phyloP scores from a whole-genome alignment of 2,113 vertebrate genomes.

The Athene noctua region DNA sequence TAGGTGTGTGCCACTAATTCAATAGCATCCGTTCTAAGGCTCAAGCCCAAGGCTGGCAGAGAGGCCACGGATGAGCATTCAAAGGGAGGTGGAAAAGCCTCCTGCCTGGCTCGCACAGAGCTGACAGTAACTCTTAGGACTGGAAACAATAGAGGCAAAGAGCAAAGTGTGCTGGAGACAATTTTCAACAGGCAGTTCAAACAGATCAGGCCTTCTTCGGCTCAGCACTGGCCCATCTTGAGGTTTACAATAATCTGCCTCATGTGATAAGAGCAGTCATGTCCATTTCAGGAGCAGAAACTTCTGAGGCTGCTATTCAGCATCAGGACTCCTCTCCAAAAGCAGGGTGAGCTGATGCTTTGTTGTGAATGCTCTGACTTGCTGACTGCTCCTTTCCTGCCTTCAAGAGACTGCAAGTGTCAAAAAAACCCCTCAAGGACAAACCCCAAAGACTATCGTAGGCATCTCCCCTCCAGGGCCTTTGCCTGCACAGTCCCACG shows the following conservation, averaged over 20 bases:
- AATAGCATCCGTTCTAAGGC: neutral
- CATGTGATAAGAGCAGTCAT: fast-evolving
- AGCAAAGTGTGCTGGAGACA: neutral
- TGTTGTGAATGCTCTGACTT: neutral
- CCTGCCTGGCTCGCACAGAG: neutral
- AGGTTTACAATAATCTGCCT: neutral
- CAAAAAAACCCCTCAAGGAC: neutral
- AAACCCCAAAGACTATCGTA: neutral
- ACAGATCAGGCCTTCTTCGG: neutral
- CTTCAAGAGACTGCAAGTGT: neutral
- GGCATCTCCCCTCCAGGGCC: neutral
- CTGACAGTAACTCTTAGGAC: neutral
- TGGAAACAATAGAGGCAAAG: neutral
- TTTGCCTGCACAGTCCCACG: neutral
- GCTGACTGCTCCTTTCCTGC: neutral
- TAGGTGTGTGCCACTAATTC: neutral
- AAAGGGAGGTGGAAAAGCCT: neutral
- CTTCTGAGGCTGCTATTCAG: neutral
- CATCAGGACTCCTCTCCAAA: neutral
- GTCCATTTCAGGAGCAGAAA: neutral
- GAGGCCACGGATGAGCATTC: neutral
- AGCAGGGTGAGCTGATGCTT: neutral
- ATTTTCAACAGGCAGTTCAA: neutral
- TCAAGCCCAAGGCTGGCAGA: neutral
- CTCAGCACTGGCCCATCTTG: neutral